Conservation (phyloP, 2,888 invertebrate genomes). For the Stenotaenia linearis region DNA sequence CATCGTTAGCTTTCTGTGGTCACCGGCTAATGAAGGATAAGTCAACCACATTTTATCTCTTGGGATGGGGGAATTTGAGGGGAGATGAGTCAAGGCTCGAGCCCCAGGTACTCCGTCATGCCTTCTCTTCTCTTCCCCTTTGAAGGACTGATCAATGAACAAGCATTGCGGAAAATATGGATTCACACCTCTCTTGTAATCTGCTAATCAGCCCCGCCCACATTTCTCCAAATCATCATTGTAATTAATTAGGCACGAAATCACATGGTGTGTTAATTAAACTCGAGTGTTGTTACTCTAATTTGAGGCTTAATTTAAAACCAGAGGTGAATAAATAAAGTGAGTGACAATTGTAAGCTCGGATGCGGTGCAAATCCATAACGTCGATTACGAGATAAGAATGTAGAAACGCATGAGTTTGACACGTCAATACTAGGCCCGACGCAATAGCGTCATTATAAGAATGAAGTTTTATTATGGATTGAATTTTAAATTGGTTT, state of each 20-base stretch:
- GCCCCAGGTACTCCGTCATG: slow-evolving; percentile 24
- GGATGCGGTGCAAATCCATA: slow-evolving; percentile 13
- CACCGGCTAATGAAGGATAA: slow-evolving; percentile 10
- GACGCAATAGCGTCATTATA: background rate
- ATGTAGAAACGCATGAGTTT: background rate
- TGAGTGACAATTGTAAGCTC: slow-evolving; percentile 12
- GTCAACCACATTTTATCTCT: slow-evolving; percentile 21
- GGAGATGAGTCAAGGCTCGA: slow-evolving; percentile 8
- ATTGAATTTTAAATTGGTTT: background rate
- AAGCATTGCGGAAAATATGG: slow-evolving; percentile 26
- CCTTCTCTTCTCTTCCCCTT: background rate
- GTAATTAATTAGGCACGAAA: slow-evolving; percentile 26
- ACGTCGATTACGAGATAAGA: background rate
- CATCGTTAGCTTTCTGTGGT: slow-evolving; percentile 24
- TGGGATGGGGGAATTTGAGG: slow-evolving; percentile 21
- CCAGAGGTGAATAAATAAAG: slow-evolving; percentile 5
- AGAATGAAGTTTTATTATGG: background rate
- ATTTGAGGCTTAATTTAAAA: slow-evolving; percentile 24
- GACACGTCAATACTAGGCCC: background rate
- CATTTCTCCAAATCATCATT: slow-evolving; percentile 19
- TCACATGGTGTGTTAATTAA: slow-evolving; percentile 26
- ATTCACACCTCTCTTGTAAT: slow-evolving; percentile 26
- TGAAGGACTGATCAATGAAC: slow-evolving; percentile 8
- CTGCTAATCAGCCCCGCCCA: slow-evolving; percentile 26
- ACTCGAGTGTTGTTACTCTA: slow-evolving; percentile 24